Percentiles rank a stretch among this genome's conserved stretches.
These are phyloP conservation scores for Dryocosmus kuriphilus DNA, from an alignment of 2,888 invertebrate species.

Conservation along the genomic window DNA sequence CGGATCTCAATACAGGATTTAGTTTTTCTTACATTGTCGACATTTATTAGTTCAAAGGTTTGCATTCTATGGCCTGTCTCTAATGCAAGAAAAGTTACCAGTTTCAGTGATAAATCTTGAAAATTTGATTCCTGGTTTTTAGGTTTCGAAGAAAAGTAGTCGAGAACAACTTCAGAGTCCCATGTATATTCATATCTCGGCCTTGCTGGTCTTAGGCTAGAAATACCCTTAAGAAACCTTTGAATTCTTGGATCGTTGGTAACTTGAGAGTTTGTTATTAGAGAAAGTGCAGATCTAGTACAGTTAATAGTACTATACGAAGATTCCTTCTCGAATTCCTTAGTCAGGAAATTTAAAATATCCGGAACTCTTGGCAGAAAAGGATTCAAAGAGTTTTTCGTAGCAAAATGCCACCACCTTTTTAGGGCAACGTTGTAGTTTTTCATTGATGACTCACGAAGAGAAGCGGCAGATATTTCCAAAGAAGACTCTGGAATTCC, in stretches of 20 bases:
- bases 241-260: background rate
- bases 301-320: background rate
- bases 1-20: background rate
- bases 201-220: too few species aligned
- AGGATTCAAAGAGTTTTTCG: background rate
- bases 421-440: background rate
- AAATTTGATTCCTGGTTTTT: too few species aligned
- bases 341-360: background rate
- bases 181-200: too few species aligned
- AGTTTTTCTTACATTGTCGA: background rate
- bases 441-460: slow-evolving; percentile 5
- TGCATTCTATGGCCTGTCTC: slow-evolving; percentile 12
- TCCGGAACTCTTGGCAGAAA: background rate
- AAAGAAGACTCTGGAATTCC: background rate
- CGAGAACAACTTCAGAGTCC: too few species aligned
- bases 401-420: slow-evolving; percentile 29
- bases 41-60: background rate
- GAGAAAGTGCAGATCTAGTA: slow-evolving; percentile 1
- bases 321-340: too few species aligned
- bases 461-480: background rate
- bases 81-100: too few species aligned
- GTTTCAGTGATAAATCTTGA: background rate
- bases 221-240: slow-evolving; percentile 4
- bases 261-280: background rate
- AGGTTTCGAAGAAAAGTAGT: too few species aligned